Conservation (phyloP, 2,888 invertebrate species). For the Petrolisthes manimaculis region DNA sequence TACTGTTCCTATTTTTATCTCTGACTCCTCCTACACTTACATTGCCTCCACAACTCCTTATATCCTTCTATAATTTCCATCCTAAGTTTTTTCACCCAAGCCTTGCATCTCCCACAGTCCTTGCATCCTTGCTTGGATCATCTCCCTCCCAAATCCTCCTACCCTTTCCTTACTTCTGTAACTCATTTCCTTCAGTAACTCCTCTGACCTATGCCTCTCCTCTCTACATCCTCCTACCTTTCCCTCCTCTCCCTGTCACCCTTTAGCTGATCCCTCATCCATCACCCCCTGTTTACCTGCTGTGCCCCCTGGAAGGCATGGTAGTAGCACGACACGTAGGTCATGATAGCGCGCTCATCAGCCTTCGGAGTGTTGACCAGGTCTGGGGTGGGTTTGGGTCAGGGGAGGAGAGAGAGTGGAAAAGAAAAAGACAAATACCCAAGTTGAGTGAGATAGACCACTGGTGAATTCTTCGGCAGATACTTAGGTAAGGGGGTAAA, state of each 20-base stretch:
- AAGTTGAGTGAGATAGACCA: not conserved
- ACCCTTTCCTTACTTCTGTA: not conserved
- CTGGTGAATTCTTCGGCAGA: too few species aligned
- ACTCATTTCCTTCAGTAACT: too few species aligned
- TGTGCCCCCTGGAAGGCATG: conserved; percentile 99
- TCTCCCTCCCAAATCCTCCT: not conserved
- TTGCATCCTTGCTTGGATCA: not conserved
- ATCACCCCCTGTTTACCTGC: conserved; percentile 78
- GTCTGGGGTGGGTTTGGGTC: conserved; percentile 77
- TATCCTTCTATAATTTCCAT: not conserved
- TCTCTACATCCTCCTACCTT: not conserved
- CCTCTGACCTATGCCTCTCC: not conserved
- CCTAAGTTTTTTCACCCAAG: not conserved
- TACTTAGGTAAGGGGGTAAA: too few species aligned
- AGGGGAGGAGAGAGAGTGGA: conserved; percentile 13
- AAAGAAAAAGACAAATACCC: conserved; percentile 8
- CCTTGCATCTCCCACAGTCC: not conserved
- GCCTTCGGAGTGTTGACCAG: conserved; percentile 99
- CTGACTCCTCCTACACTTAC: not conserved
- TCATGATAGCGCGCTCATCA: conserved; percentile 99
- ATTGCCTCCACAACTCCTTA: not conserved
- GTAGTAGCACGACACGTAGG: conserved; percentile 99
- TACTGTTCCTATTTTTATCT: not conserved
- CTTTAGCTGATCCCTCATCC: not conserved
- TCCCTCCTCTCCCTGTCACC: not conserved